Conservation (phyloP, 1,140 invertebrate species). For the Pectinophora gossypiella region DNA sequence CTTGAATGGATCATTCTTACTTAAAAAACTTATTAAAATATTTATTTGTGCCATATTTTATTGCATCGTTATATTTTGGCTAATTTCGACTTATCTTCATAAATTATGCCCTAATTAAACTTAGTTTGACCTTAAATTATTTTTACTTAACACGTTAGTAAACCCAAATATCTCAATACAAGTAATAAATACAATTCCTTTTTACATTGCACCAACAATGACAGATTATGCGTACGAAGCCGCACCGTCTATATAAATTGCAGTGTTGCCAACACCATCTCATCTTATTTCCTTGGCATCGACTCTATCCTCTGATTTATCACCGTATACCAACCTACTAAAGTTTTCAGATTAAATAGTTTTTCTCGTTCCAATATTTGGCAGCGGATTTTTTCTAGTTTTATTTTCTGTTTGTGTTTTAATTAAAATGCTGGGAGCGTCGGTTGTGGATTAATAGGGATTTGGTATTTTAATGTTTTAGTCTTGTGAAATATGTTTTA, state of each 20-base stretch:
- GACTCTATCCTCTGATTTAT: constrained; percentile 59
- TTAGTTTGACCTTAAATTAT: too few relatives aligned
- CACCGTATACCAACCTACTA: constrained; percentile 61
- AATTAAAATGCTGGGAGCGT: constrained; percentile 22
- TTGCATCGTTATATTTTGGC: too few relatives aligned
- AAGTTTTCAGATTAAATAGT: constrained; percentile 72
- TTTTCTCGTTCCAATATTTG: constrained; percentile 69
- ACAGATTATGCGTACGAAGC: constrained; percentile 20
- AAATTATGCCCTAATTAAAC: too few relatives aligned
- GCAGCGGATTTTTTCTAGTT: constrained; percentile 51
- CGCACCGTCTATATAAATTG: constrained; percentile 11
- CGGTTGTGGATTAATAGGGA: not conserved
- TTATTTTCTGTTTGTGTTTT: constrained; percentile 33
- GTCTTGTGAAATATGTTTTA: not conserved
- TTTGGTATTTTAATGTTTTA: not conserved
- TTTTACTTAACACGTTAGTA: too few relatives aligned
- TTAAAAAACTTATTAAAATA: too few relatives aligned
- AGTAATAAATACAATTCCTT: too few relatives aligned
- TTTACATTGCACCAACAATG: constrained; percentile 1
- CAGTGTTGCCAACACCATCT: constrained; percentile 65
- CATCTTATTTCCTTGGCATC: constrained; percentile 73
- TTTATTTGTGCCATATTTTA: too few relatives aligned
- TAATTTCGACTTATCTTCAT: too few relatives aligned
- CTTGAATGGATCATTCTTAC: too few relatives aligned
- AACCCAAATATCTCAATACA: too few relatives aligned